Base-by-base conservation (phyloP, 2,797 vertebrate genomes). In the Bovichtus variegatus region DNA sequence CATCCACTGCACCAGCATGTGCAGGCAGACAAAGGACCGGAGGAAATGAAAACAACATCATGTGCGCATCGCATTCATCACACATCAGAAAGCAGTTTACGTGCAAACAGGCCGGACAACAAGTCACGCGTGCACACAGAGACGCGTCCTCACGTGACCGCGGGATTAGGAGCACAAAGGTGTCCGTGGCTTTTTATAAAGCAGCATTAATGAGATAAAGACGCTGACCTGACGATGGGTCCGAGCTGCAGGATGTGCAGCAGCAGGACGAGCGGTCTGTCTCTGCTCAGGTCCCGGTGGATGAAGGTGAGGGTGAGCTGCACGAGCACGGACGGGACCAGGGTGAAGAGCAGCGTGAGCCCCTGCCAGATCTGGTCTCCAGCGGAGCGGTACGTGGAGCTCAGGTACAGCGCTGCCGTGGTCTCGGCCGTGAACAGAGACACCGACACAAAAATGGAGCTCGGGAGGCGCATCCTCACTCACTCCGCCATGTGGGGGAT, bases 211-310 rank as follows among this genome's bases (percentile, higher is more conserved):
- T 16, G 51, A 19, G 12, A 49, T 21, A 74, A 88, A 84, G n/a
- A 21, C 79, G 80, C 95, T 76, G 85, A 99, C 98, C 98, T 97
- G 95, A 97, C 95, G 46, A 99, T 76, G 57, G 98, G 98, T 85
- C 98, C 98, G 7, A 99, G 95, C 93, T 98, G 98, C 86, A 99
- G 94, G 71, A 99, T 94, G 91, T 99, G 98, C 90, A 99, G 95
- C 80, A 99, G 94, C 89, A 99, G 95, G 62, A 98, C 89, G 6
- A 99, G 96, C 60, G 98, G 98, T 85, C 97, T 90, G 94, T 99
- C 98, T 44, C 96, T 91, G 95, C 96, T 96, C 69, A 99, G 95
- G 93, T 99, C 98, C 85, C 98, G 96, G 93, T 99, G 98, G 90
- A 99, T 95, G 94, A 99, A 98, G 86, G 96, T 96, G 72, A 99